A percentile compares a stretch with the other conserved stretches of the same genome.
These are phyloP conservation scores for Nomia melanderi DNA, from an alignment of 1,140 invertebrate species.

Conservation along the genomic window DNA sequence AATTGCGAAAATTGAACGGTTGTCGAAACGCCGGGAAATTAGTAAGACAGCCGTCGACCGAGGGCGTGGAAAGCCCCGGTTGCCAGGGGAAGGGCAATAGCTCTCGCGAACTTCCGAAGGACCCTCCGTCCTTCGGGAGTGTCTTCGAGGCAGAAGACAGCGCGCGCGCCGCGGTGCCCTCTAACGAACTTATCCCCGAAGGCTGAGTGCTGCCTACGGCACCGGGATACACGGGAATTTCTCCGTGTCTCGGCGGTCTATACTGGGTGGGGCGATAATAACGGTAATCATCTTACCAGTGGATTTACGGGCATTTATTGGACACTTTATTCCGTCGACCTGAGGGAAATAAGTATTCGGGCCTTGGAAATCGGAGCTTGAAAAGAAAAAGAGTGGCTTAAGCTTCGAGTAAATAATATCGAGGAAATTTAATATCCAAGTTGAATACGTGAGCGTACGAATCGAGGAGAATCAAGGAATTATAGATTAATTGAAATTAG, in stretches of 20 bases:
- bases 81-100: constrained; percentile 20
- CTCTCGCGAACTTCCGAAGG: constrained; percentile 53
- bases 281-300: too few species aligned
- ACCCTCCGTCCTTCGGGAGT: constrained; percentile 57
- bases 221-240: constrained; percentile 46
- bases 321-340: too few species aligned
- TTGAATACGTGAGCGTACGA: too few species aligned
- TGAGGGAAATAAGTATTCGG: too few species aligned
- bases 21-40: constrained; percentile 59
- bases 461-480: too few species aligned
- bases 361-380: too few species aligned
- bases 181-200: constrained; percentile 75
- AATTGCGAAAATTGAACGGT: constrained; percentile 59
- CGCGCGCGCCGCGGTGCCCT: constrained; percentile 36
- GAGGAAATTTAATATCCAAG: too few species aligned
- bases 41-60: constrained; percentile 40
- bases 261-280: constrained; percentile 31
- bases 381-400: too few species aligned
- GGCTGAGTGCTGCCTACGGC: constrained; percentile 60
- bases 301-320: too few species aligned
- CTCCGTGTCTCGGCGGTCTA: neutral
- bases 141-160: constrained; percentile 58
- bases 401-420: too few species aligned
- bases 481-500: too few species aligned
- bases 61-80: neutral